Conservation (phyloP, 1,140 invertebrate genomes). For the Drosophila teissieri region DNA sequence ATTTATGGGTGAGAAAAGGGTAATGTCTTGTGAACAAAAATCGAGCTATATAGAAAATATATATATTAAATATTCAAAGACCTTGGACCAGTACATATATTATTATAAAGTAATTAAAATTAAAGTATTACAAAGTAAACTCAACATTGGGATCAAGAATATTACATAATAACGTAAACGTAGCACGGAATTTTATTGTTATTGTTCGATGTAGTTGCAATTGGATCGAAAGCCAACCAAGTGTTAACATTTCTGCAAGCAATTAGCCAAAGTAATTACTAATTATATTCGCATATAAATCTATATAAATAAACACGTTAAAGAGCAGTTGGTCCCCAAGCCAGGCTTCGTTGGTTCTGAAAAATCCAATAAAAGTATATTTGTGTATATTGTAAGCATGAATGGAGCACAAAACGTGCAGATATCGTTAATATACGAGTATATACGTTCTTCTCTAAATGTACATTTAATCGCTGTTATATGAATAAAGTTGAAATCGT, state of each 20-base stretch:
- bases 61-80: slow-evolving; percentile 6
- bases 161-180: slow-evolving; percentile 32
- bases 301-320: slow-evolving; percentile 10
- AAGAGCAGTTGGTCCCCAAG: slow-evolving; percentile 62
- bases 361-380: slow-evolving; percentile 22
- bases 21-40: neutral
- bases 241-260: slow-evolving; percentile 55
- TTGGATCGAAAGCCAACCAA: slow-evolving; percentile 38
- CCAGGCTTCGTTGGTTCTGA: slow-evolving; percentile 31
- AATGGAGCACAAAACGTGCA: slow-evolving; percentile 23
- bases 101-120: slow-evolving; percentile 20
- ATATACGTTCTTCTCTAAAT: slow-evolving; percentile 28
- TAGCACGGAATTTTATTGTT: slow-evolving; percentile 52
- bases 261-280: slow-evolving; percentile 48
- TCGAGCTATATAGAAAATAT: slow-evolving; percentile 12
- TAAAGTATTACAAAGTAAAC: slow-evolving; percentile 8
- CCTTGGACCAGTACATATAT: slow-evolving; percentile 47
- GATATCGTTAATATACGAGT: slow-evolving; percentile 9
- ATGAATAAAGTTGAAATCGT: slow-evolving; percentile 61
- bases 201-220: slow-evolving; percentile 38
- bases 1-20: neutral
- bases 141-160: slow-evolving; percentile 24
- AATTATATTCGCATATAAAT: slow-evolving; percentile 38
- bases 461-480: slow-evolving; percentile 19
- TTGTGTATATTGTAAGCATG: slow-evolving; percentile 1